A percentile compares a stretch with the other conserved stretches of the same genome.
Evolutionary conservation across 92 coral and sea anemone genomes (phyloP).

Genomic region (Porites lobata): DNA sequence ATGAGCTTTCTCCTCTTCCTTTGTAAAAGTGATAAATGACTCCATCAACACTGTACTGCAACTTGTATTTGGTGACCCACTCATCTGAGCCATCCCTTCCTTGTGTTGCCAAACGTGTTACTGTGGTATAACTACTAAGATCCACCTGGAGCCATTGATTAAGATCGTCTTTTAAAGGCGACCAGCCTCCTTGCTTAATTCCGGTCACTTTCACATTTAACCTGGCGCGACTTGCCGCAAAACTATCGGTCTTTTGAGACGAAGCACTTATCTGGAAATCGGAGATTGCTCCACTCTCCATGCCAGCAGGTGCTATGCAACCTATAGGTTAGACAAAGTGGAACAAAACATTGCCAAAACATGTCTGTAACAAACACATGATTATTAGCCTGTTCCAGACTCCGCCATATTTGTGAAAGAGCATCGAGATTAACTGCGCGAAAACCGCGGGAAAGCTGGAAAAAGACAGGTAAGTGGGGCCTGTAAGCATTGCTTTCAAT

Average conservation of each 20-base stretch:
- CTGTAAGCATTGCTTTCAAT: too few relatives aligned
- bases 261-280: neutral
- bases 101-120: neutral
- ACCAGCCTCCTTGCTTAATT: neutral
- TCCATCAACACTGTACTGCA: conserved; percentile 7
- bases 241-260: neutral
- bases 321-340: neutral
- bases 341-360: neutral
- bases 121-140: neutral
- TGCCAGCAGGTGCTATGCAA: neutral
- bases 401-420: too few relatives aligned
- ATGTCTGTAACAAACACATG: neutral
- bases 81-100: neutral
- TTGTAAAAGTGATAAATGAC: neutral
- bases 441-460: too few relatives aligned
- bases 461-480: too few relatives aligned
- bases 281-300: neutral
- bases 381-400: neutral
- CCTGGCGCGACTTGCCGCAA: neutral
- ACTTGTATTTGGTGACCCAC: neutral
- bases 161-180: neutral
- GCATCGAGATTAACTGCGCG: too few relatives aligned
- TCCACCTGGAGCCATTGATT: neutral
- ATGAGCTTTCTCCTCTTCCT: neutral
- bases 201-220: neutral